These are phyloP conservation scores for Pandemis heparana DNA, from an alignment of 2,888 invertebrate species.

Conservation along the genomic window DNA sequence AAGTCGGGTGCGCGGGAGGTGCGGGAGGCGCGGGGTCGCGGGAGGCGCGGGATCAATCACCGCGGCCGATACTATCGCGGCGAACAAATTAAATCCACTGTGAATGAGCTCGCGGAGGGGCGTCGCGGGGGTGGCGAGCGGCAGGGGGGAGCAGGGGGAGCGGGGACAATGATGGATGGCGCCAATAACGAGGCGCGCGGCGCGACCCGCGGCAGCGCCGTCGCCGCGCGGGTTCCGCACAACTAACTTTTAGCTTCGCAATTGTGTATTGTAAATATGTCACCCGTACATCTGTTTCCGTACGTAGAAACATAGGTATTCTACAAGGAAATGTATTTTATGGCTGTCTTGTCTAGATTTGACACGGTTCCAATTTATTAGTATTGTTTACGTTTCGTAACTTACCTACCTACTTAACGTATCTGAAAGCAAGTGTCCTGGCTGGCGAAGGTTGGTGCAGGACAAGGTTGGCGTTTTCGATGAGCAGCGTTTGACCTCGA, in stretches of 20 bases:
- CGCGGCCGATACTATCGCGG: constrained; percentile 44
- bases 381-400: too few species aligned
- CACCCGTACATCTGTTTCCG: constrained; percentile 1
- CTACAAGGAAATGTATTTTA: too few species aligned
- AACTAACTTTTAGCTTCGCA: background rate
- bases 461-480: too few species aligned
- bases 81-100: constrained; percentile 44
- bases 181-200: constrained; percentile 65
- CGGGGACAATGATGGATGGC: constrained; percentile 74
- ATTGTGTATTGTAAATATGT: background rate
- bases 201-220: constrained; percentile 2
- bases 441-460: too few species aligned
- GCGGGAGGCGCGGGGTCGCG: constrained; percentile 77
- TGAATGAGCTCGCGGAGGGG: constrained; percentile 33
- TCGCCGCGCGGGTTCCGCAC: constrained; percentile 1
- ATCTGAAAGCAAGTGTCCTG: too few species aligned
- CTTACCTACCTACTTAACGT: too few species aligned
- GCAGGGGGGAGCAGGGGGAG: constrained; percentile 48
- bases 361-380: too few species aligned
- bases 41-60: constrained; percentile 64
- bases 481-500: too few species aligned
- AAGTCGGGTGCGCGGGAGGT: background rate
- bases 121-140: constrained; percentile 40
- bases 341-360: too few species aligned
- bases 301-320: background rate